A percentile compares a stretch with the other conserved stretches of the same genome.
These are phyloP conservation scores for Aurelia sp. DNA, from an alignment of 30 jellyfish, hydroid and myxozoan species.

Conservation along the genomic window DNA sequence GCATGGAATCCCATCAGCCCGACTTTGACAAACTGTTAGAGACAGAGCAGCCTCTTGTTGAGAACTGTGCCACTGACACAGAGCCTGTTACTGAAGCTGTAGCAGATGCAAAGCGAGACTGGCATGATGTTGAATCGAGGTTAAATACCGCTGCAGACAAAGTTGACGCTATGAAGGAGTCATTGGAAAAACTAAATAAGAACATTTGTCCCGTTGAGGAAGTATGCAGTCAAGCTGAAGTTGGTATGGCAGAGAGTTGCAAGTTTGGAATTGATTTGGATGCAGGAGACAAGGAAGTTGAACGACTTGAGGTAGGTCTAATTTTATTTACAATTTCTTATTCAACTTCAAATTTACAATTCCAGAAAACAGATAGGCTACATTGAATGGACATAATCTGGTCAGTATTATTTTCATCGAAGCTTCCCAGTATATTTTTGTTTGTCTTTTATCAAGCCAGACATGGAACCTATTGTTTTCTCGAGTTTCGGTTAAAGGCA, in stretches of 20 bases:
- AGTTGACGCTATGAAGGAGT: constrained; percentile 69
- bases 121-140: constrained; percentile 63
- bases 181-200: constrained; percentile 36
- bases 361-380: too few species aligned
- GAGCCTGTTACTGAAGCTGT: constrained; percentile 81
- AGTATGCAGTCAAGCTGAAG: constrained; percentile 58
- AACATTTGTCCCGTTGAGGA: constrained; percentile 74
- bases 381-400: too few species aligned
- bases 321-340: not conserved
- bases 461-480: too few species aligned
- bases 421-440: too few species aligned
- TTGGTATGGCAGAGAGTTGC: constrained; percentile 41
- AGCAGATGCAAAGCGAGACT: constrained; percentile 56
- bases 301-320: constrained; percentile 41
- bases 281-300: constrained; percentile 68
- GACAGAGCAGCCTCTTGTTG: constrained; percentile 57
- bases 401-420: too few species aligned
- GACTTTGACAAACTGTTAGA: constrained; percentile 51
- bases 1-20: constrained; percentile 63
- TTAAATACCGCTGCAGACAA: constrained; percentile 50
- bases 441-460: too few species aligned
- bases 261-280: constrained; percentile 76
- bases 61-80: constrained; percentile 72
- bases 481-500: too few species aligned
- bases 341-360: too few species aligned